Conservation (phyloP, 2,797 vertebrate species). For the Danio choprae region DNA sequence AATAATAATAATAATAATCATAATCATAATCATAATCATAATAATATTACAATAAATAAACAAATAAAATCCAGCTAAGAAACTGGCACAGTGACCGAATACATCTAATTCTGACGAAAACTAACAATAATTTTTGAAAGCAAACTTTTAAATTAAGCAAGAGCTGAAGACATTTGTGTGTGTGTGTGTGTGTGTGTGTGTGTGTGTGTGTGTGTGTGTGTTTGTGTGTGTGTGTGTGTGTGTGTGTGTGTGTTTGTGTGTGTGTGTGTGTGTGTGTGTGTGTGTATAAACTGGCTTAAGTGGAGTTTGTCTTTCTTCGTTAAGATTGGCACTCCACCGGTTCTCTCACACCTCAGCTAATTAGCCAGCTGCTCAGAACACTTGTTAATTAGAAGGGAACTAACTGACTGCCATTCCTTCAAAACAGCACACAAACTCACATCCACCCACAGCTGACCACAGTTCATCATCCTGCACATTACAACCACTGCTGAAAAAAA, state of each 20-base stretch:
- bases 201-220: slow-evolving; percentile 1
- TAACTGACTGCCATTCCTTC: slow-evolving; percentile 61
- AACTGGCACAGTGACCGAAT: background rate
- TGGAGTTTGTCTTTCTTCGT: slow-evolving; percentile 58
- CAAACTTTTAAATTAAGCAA: background rate
- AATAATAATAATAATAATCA: too few species aligned
- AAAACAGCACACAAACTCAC: slow-evolving; percentile 49
- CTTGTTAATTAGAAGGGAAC: slow-evolving; percentile 74
- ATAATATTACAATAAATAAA: too few species aligned
- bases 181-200: slow-evolving; percentile 2
- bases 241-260: background rate
- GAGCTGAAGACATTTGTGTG: background rate
- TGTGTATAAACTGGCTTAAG: slow-evolving; percentile 9
- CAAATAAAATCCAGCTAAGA: background rate
- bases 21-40: too few species aligned
- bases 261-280: background rate
- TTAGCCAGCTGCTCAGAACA: slow-evolving; percentile 73
- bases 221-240: slow-evolving; percentile 1
- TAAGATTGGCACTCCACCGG: slow-evolving; percentile 68
- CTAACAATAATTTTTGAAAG: background rate
- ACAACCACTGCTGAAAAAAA: background rate
- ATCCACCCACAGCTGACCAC: slow-evolving; percentile 46
- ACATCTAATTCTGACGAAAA: background rate
- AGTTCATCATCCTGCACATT: slow-evolving; percentile 20
- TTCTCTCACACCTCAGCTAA: slow-evolving; percentile 73